phyloP scores from a whole-genome alignment of 2,797 vertebrate species.

The Protonibea diacanthus region DNA sequence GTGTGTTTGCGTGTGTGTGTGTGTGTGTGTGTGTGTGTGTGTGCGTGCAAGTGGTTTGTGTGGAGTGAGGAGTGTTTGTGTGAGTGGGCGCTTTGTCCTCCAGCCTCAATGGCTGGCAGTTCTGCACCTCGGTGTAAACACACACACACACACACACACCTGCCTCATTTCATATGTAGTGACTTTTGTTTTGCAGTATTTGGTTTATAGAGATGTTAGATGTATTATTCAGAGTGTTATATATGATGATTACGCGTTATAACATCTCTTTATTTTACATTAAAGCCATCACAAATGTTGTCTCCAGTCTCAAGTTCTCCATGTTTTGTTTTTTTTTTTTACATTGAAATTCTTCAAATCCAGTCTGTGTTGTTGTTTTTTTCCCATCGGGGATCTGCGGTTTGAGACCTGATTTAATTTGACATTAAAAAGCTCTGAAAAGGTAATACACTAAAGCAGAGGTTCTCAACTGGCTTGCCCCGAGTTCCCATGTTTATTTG shows the following conservation, averaged over 20 bases:
- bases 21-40: conserved; percentile 56
- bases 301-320: background rate
- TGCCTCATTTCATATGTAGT: conserved; percentile 3
- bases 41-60: conserved; percentile 21
- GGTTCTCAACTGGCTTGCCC: background rate
- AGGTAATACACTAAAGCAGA: background rate
- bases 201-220: background rate
- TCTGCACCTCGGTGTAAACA: background rate
- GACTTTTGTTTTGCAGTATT: conserved; percentile 3
- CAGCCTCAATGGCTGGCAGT: conserved; percentile 11
- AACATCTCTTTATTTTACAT: conserved; percentile 2
- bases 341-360: background rate
- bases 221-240: background rate
- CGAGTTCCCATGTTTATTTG: no score
- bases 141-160: conserved; percentile 7
- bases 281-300: background rate
- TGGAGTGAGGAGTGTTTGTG: background rate
- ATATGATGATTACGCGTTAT: background rate
- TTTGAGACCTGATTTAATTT: conserved; percentile 10
- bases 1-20: conserved; percentile 60
- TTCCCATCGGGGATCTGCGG: background rate
- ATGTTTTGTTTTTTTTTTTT: background rate
- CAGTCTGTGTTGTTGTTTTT: background rate
- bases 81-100: conserved; percentile 49
- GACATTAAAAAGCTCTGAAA: conserved; percentile 2